A percentile compares a stretch with the other conserved stretches of the same genome.
These are phyloP conservation scores for Tachyglossus aculeatus DNA, from an alignment of 2,797 vertebrate species.

Conservation along the genomic window DNA sequence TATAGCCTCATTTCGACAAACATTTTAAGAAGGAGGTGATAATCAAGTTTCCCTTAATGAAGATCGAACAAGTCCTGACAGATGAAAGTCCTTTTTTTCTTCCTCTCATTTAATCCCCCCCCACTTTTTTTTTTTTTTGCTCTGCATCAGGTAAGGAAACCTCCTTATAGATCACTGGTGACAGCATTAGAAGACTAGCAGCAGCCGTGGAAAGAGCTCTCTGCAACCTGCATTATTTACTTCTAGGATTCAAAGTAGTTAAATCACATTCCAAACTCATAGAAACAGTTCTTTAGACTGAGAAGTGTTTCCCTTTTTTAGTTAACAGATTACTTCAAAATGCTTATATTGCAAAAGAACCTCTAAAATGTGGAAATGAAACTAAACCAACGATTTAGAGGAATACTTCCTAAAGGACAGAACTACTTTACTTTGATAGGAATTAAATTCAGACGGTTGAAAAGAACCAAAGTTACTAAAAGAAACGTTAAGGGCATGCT, in stretches of 20 bases:
- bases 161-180: not conserved
- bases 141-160: not conserved
- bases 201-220: not conserved
- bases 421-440: not conserved
- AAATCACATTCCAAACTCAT: not conserved
- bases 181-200: not conserved
- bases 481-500: no score
- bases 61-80: not conserved
- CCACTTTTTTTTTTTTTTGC: not conserved
- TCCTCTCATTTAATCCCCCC: not conserved
- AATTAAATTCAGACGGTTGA: no score
- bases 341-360: not conserved
- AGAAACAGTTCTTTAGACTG: not conserved
- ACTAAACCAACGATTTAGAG: not conserved
- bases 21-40: not conserved
- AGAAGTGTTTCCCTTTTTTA: not conserved
- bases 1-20: not conserved
- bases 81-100: no score
- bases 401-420: not conserved
- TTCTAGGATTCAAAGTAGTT: not conserved
- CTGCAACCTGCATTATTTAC: not conserved
- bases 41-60: constrained; percentile 18
- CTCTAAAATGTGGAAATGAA: constrained; percentile 10
- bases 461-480: no score
- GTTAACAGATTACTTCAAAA: not conserved